These are phyloP conservation scores for Ciconia stormi DNA, from an alignment of 2,113 vertebrate species.

Conservation along the genomic window DNA sequence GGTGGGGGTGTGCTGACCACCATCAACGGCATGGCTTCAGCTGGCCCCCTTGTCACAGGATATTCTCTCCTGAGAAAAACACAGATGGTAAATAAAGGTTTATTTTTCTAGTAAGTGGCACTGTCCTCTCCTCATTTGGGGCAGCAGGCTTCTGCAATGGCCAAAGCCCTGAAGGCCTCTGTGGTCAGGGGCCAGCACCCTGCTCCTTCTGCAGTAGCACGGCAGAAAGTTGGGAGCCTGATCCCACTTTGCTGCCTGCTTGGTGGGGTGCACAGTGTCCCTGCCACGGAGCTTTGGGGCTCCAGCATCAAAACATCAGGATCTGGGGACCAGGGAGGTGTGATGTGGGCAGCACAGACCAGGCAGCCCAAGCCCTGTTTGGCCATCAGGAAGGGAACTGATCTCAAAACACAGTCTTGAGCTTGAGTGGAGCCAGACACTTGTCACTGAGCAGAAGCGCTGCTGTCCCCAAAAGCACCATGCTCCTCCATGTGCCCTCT, in stretches of 20 bases:
- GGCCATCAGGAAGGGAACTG: not conserved
- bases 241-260: not conserved
- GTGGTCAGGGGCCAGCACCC: not conserved
- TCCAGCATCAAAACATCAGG: not conserved
- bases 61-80: not conserved
- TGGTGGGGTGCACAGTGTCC: not conserved
- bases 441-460: not conserved
- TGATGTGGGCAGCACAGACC: not conserved
- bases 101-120: constrained; percentile 43
- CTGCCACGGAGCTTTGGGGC: not conserved
- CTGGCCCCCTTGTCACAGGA: not conserved
- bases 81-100: constrained; percentile 17
- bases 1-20: not conserved
- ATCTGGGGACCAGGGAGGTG: not conserved
- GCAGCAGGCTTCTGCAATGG: not conserved
- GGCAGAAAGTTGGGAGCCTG: not conserved
- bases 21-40: rapidly evolving
- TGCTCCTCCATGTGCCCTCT: not conserved
- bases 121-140: not conserved
- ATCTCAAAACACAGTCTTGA: not conserved
- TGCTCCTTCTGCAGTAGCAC: not conserved
- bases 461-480: not conserved
- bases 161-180: not conserved
- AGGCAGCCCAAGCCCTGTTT: not conserved
- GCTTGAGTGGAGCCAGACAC: not conserved